Evolutionary conservation across 2,797 vertebrate species (phyloP), one percentile per base, ranked within the genome.

Genomic region (Erithacus rubecula): DNA sequence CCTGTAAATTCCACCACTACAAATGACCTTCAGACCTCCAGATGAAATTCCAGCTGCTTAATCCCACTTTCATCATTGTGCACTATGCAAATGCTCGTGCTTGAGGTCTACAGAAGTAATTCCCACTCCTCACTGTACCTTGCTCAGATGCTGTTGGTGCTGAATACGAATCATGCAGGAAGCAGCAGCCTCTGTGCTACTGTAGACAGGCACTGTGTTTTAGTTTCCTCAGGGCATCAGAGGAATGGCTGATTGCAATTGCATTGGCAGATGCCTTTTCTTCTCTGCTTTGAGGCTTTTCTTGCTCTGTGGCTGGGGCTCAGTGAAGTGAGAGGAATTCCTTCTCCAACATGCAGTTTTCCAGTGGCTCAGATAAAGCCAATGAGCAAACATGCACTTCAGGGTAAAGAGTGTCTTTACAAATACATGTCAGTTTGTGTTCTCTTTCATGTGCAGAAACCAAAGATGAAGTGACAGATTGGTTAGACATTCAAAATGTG

Each of bases 271-370:
- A 87, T 70, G 87, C 81, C 83, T 76, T 70, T 95, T 60, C 46
- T 53, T 75, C 37, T 46, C 43, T 86, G 68, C 87, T 94, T 36
- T 60, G 62, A 85, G 85, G 80, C 75, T 92, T 76, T 71, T 67
- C 70, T 83, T 89, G 56, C 43, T 85, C 39, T 29, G 46, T 46
- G 82, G 72, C 75, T 52, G 21, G 20, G 55, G 82, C 67, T 95
- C 89, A 94, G 71, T 74, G 92, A 74, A 93, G 92, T 86, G 87
- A 93, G 84, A 93, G 79, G 34, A 94, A 95, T 74, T 59, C 36
- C 62, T 94, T 85, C 78, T 59, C 64, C 67, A 75, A 44, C 49
- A 22, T 14, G 8, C 21, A 23, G 39, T 53, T 87, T 92, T 95
- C 80, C 87, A 85, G 81, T 44, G 71, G 62, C 65, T 93, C 92